Evolutionary conservation across 2,113 vertebrate genomes (phyloP).

Genomic region (Propithecus coquereli): DNA sequence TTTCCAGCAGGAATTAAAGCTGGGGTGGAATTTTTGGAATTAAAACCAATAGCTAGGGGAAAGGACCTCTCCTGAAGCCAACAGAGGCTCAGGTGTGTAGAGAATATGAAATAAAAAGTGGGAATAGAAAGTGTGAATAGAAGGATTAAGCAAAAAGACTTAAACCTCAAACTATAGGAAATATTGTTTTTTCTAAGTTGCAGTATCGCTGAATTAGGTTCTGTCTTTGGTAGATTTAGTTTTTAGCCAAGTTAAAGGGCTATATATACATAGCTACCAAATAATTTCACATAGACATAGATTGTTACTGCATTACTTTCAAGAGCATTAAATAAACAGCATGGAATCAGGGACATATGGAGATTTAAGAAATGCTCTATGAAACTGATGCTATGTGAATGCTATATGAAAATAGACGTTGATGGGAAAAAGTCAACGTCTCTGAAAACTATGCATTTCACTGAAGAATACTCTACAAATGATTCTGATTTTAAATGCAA

Average conservation of each 20-base stretch:
- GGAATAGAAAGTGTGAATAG: neutral
- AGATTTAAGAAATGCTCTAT: neutral
- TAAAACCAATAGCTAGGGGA: neutral
- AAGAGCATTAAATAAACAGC: neutral
- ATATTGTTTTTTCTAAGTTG: neutral
- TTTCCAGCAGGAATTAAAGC: neutral
- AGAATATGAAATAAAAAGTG: neutral
- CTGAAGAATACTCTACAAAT: neutral
- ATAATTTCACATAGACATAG: neutral
- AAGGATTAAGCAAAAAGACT: conserved; percentile 18
- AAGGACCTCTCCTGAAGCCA: neutral
- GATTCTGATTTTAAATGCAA: neutral
- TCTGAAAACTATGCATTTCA: neutral
- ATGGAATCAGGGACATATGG: neutral
- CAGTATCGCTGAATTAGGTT: neutral
- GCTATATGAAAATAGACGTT: neutral
- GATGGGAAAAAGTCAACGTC: neutral
- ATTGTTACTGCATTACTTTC: neutral
- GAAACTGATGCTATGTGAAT: neutral
- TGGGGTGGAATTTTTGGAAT: neutral
- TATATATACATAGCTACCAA: neutral
- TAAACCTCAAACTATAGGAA: neutral
- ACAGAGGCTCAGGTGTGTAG: neutral
- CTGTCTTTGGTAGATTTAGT: neutral
- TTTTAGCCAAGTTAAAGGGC: neutral